Conservation (phyloP, 2,888 invertebrate species). For the Caenorhabditis afra region DNA sequence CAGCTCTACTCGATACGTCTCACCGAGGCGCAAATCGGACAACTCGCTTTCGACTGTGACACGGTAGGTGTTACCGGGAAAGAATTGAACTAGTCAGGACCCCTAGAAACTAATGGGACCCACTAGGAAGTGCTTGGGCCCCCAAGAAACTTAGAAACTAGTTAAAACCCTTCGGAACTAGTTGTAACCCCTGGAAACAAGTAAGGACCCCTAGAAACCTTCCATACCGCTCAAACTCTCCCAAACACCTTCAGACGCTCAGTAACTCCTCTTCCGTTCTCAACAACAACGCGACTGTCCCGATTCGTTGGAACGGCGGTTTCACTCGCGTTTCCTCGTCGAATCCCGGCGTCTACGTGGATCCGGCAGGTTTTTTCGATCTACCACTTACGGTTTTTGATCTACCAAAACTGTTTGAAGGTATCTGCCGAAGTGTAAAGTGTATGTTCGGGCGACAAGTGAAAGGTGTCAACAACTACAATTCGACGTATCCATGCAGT, state of each 20-base stretch:
- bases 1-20: conserved; percentile 33
- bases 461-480: conserved; percentile 26
- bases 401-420: background rate
- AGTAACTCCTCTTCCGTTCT: background rate
- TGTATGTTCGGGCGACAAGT: conserved; percentile 53
- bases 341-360: conserved; percentile 52
- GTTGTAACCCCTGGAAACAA: too few relatives aligned
- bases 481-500: conserved; percentile 8
- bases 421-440: conserved; percentile 48
- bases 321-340: conserved; percentile 47
- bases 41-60: conserved; percentile 49
- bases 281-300: background rate
- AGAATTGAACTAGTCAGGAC: too few relatives aligned
- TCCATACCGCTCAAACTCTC: too few relatives aligned
- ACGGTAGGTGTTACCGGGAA: conserved; percentile 3
- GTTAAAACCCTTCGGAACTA: too few relatives aligned
- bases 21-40: conserved; percentile 39
- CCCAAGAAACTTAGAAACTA: too few relatives aligned
- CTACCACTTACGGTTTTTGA: too few relatives aligned
- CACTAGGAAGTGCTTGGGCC: too few relatives aligned
- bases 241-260: conserved; percentile 33
- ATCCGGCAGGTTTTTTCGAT: conserved; percentile 40
- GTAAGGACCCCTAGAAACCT: too few relatives aligned
- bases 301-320: conserved; percentile 37
- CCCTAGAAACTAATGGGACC: too few relatives aligned